Base-by-base conservation (phyloP, 2,888 invertebrate genomes). In the Orthosia gothica region DNA sequence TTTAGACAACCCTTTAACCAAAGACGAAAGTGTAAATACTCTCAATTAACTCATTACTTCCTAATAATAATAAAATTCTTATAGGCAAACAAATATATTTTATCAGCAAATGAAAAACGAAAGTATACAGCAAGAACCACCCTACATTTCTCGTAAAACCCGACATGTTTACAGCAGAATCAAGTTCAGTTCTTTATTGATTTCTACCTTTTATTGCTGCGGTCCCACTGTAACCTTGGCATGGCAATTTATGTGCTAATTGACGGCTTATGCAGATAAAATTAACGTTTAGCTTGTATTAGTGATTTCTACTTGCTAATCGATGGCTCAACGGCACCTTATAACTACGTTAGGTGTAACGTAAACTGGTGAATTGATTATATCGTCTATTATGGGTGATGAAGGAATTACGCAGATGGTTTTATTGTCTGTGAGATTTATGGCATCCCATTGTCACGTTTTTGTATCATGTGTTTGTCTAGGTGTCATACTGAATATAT, bases 201-300 rank as follows among this genome's bases (percentile, higher is more conserved):
- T 87, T 87, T 75, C 62, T 67, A 74, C 69, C 52, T 76, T 81
- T 80, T 77, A 82, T 84, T 75, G 68, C 74, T 74, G 67, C 78
- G 66, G 66, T 69, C 66, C 58, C 66, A 62, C 12, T 2, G 50
- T 23, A 58, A 62, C 86, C 86, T 87, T 85, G 87, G 49, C 67
- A 64, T 20, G 62, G 26, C 63, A 68, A 66, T 76, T 76, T 72
- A 66, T 52, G 73, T 83, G 78, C 65, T 79, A 79, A 83, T 78
- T 77, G 76, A 52, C 12, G 70, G 32, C 54, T 76, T 76, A 79
- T 83, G 77, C 81, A 84, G 78, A 84, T 83, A 73, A 68, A 68
- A 81, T 73, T 68, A 74, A 49, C 47, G 55, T 64, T 12, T 11
- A 71, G 11, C 54, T 59, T n/a, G 18, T 67, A 9, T 26, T 45